Conservation (phyloP, 2,797 vertebrate genomes). For the Microctenopoma steveboyesi region DNA sequence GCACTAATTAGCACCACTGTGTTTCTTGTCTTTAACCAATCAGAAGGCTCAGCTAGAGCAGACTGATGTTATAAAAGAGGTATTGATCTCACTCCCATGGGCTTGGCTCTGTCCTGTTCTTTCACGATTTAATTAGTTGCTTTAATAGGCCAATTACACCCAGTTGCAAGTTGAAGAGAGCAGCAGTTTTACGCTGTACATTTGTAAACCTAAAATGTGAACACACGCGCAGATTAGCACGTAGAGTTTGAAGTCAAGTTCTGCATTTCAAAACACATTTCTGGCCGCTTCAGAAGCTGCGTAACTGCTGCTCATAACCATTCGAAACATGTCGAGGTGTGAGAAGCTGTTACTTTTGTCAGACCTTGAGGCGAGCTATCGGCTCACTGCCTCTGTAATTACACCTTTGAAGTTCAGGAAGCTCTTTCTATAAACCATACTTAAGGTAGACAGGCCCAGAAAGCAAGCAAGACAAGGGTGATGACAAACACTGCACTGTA, state of each 20-base stretch:
- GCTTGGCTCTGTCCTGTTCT: slow-evolving; percentile 40
- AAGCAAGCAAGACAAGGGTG: slow-evolving; percentile 62
- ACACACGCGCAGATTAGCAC: background rate
- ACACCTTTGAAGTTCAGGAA: slow-evolving; percentile 79
- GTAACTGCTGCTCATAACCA: slow-evolving; percentile 55
- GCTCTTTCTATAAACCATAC: slow-evolving; percentile 58
- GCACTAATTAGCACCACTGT: slow-evolving; percentile 6
- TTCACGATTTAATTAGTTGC: slow-evolving; percentile 60
- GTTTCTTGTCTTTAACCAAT: slow-evolving; percentile 3
- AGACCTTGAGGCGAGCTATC: slow-evolving; percentile 73
- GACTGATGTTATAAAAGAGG: slow-evolving; percentile 7
- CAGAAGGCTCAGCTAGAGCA: slow-evolving; percentile 9
- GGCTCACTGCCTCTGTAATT: slow-evolving; percentile 76
- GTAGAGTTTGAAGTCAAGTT: slow-evolving; percentile 18
- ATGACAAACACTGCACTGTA: slow-evolving; percentile 59
- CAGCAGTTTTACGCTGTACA: slow-evolving; percentile 5
- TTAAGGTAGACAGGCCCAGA: slow-evolving; percentile 50
- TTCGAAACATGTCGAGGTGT: slow-evolving; percentile 76
- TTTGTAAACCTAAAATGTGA: slow-evolving; percentile 32
- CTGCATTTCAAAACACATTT: slow-evolving; percentile 47
- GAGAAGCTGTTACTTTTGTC: slow-evolving; percentile 70
- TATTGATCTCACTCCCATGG: slow-evolving; percentile 51
- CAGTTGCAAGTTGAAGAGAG: slow-evolving; percentile 17
- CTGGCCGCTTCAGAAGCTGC: slow-evolving; percentile 47
- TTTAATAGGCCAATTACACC: slow-evolving; percentile 48